Conservation (phyloP, 2,888 invertebrate genomes). For the Cylindroiulus punctatus region DNA sequence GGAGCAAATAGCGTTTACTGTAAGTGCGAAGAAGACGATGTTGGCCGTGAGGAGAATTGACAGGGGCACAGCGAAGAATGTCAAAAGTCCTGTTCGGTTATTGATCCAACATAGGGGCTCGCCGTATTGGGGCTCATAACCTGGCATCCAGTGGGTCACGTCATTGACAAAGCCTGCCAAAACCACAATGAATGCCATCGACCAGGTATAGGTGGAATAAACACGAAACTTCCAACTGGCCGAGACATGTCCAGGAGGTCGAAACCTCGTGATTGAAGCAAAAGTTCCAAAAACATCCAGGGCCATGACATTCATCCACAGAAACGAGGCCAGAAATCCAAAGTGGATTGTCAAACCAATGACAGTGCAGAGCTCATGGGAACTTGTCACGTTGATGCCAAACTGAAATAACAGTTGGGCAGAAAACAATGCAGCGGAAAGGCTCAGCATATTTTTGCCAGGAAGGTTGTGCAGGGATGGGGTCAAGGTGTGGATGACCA, state of each 20-base stretch:
- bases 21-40: conserved; percentile 64
- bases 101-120: conserved; percentile 66
- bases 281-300: conserved; percentile 68
- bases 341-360: conserved; percentile 65
- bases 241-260: neutral
- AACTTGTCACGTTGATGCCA: conserved; percentile 57
- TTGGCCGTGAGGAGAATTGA: conserved; percentile 65
- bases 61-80: conserved; percentile 67
- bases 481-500: conserved; percentile 61
- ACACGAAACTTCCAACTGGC: neutral
- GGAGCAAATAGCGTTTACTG: conserved; percentile 63
- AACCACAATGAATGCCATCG: conserved; percentile 64
- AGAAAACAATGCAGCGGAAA: conserved; percentile 65
- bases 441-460: conserved; percentile 66
- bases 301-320: conserved; percentile 69
- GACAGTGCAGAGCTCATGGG: conserved; percentile 60
- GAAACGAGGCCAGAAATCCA: conserved; percentile 66
- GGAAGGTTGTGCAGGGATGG: conserved; percentile 64
- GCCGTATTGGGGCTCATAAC: conserved; percentile 57
- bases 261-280: conserved; percentile 54
- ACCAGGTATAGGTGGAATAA: conserved; percentile 66
- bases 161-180: conserved; percentile 60
- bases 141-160: conserved; percentile 58
- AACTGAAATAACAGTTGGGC: conserved; percentile 65
- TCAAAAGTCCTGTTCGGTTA: conserved; percentile 63